Evolutionary conservation across 2,113 vertebrate species (phyloP).

Genomic region (Fregetta grallaria): DNA sequence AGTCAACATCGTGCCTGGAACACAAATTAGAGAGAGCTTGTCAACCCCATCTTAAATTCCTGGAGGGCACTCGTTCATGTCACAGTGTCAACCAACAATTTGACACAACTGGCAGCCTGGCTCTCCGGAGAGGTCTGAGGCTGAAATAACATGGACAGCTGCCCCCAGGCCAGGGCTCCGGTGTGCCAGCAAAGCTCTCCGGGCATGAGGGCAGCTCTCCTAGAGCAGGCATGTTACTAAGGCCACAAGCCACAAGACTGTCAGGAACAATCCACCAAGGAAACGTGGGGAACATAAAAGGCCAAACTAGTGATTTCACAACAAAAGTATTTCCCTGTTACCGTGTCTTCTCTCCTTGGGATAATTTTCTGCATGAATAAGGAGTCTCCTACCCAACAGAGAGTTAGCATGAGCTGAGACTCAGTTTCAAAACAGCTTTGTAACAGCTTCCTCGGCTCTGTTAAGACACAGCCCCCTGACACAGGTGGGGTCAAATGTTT

Average conservation of each 20-base stretch:
- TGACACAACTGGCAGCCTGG: neutral
- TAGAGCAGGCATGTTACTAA: neutral
- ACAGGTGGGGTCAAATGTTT: neutral
- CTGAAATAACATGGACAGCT: fast-evolving
- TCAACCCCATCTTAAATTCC: neutral
- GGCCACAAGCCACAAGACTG: neutral
- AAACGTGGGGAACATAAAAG: neutral
- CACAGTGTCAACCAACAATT: neutral
- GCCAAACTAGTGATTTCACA: neutral
- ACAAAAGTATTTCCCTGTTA: neutral
- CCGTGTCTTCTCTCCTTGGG: neutral
- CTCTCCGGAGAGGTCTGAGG: neutral
- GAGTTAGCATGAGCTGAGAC: neutral
- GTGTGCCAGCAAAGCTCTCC: neutral
- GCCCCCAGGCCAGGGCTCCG: neutral
- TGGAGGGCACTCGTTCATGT: neutral
- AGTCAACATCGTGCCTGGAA: neutral
- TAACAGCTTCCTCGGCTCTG: neutral
- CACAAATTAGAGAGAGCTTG: neutral
- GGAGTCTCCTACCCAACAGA: neutral
- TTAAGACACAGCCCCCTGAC: neutral
- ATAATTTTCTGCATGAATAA: neutral
- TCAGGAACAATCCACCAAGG: neutral
- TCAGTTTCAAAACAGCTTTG: neutral
- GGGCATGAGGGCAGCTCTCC: neutral